Base-by-base conservation (phyloP, 1,140 invertebrate species). In the Helicoverpa zea region DNA sequence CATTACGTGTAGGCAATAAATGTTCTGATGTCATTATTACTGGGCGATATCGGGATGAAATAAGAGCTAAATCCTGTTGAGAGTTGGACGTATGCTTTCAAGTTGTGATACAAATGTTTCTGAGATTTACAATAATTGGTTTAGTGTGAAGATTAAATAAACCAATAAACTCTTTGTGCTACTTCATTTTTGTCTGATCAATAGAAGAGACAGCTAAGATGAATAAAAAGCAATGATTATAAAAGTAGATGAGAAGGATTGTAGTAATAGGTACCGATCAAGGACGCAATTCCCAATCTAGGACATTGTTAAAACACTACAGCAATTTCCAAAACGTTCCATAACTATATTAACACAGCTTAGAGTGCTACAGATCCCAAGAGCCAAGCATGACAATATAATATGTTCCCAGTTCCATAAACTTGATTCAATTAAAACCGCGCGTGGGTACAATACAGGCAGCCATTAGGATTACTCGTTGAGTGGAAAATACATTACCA, bases 341-440 rank as follows among this genome's bases (percentile, higher is more conserved):
- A 29, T 59, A 52, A 70, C 49, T 70, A 35, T 47, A 66, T 66
- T 70, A 70, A 49, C 49, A 29, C 47, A 29, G 49, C 49, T 52
- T 70, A 14, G 66, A n/a, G 54, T 52, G 11, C 63, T 49, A 49
- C 64, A 70, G n/a, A 58, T 73, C 70, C 70, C 70, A 2, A 35
- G 70, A 70, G 66, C 16, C 51, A 58, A 52, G 52, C n/a, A 73
- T 58, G 30, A 56, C 52, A 73, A 73, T 58, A 73, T 58, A 70
- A 73, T 73, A 73, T 73, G 51, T 58, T 43, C 68, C 12, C 51
- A 54, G 70, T 73, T 16, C 51, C 52, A 73, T 73, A 73, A 73
- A 73, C 52, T 73, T 73, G 70, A 73, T 73, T 73, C 52, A 73
- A 73, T 73, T 73, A 73, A 72, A 73, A 73, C 70, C 29, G 29